Base-by-base conservation (phyloP, 2,888 invertebrate genomes). In the Cerastis rubricosa region DNA sequence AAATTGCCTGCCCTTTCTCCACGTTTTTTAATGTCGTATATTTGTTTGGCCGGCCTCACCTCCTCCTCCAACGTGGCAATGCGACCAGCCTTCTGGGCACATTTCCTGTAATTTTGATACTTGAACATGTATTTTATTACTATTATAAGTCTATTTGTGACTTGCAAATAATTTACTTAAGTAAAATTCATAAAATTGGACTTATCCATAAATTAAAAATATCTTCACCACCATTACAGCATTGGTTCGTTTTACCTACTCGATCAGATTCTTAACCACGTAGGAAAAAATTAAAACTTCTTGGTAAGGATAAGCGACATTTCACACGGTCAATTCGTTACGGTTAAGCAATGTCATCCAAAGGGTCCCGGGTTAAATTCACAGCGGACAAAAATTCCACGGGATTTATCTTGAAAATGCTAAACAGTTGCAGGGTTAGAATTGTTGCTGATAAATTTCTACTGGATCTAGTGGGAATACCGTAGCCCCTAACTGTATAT, bases 401-500 rank as follows among this genome's bases (percentile, higher is more conserved):
- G 17, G 25, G 19, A 40, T 35, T 68, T 69, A 69, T 54, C 54
- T 49, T 51, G 29, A 0, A 25, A 57, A 79, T 74, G 59, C 59
- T 47, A 29, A 69, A 22, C 54, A 59, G 51, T 79, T 65, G 67
- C 57, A 64, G 14, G 35, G 74, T 57, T 67, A 35, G 63, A 74
- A 80, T 74, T 63, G 54, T 74, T 68, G 40, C 47, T 57, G 49
- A 68, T 74, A 79, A 64, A 68, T 49, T 49, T 47, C 80, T 68
- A 25, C 61, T 47, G 40, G 64, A 80, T 81, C 68, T 59, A 59
- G 63, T 67, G 35, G 65, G 68, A 81, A 77, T 81, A 77, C 77
- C 80, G 82, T 77, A 71, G 51, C 66, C 49, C 17, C 35, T 70
- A 76, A 77, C 82, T 61, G 78, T 82, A 82, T 71, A 64, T 47